A percentile compares a stretch with the other conserved stretches of the same genome.
phyloP scores from a whole-genome alignment of 1,140 invertebrate species.

The Adelges cooleyi region DNA sequence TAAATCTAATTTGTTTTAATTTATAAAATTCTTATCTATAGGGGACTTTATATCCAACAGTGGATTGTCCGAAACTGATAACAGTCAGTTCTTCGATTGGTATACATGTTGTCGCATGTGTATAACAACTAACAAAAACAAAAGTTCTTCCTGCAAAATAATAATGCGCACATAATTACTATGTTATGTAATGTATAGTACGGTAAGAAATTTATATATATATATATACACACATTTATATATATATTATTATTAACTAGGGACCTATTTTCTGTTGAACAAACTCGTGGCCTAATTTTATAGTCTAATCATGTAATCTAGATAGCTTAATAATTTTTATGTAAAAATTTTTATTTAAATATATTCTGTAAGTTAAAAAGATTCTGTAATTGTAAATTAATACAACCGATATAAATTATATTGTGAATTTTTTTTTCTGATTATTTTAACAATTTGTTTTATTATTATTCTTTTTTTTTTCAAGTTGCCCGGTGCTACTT shows the following conservation, averaged over 20 bases:
- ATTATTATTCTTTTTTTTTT: no score
- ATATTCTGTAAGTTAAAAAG: constrained; percentile 5
- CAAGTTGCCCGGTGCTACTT: constrained; percentile 25
- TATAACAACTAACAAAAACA: constrained; percentile 28
- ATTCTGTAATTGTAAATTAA: constrained; percentile 21
- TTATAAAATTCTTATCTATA: no score
- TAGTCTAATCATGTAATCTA: constrained; percentile 29
- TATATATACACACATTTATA: no score
- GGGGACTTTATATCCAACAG: constrained; percentile 18
- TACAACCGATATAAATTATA: neutral
- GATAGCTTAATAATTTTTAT: constrained; percentile 26
- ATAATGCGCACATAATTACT: constrained; percentile 21
- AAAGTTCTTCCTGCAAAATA: constrained; percentile 28
- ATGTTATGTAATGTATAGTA: constrained; percentile 22
- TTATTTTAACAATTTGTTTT: constrained; percentile 8
- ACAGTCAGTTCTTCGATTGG: constrained; percentile 15
- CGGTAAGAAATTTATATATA: constrained; percentile 26
- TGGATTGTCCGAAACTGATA: constrained; percentile 22
- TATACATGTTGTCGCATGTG: constrained; percentile 13
- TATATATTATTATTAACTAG: no score
- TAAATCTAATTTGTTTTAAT: no score
- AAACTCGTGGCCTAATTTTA: constrained; percentile 26
- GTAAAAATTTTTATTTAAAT: constrained; percentile 1
- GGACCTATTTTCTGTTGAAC: constrained; percentile 26
- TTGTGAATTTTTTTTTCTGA: constrained; percentile 14